Evolutionary conservation across 2,888 invertebrate species (phyloP), one percentile per base, ranked within the genome.

Genomic region (Eupeodes latifasciatus): DNA sequence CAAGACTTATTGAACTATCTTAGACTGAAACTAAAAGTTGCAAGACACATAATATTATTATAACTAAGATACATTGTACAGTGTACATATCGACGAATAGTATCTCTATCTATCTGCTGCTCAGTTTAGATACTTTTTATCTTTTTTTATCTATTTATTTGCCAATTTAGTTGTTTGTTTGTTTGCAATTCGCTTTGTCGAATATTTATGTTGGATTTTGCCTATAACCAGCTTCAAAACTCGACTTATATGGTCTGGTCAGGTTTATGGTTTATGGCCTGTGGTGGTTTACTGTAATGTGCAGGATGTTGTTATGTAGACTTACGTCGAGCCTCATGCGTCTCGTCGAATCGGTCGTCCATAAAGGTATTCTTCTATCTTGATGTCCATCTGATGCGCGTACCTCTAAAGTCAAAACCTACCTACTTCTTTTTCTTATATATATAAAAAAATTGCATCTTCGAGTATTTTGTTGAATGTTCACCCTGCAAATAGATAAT

Each of bases 121-220:
- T 27, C 10, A 66, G 64, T 27, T 27, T 27, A 27, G 27, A 27
- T 62, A 66, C n/a, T 14, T 67, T 5, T 44, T 80, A 66, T 59
- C 34, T 59, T 72, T 72, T 19, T 27, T 12, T 40, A 64, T 79
- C 44, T 49, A 51, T 69, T 59, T 61, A 36, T 66, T 83, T 76
- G 62, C 76, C 84, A 87, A 76, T 86, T 86, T 80, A 87, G 79
- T 67, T 84, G 79, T 87, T 71, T 69, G 49, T 78, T 72, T 83
- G 61, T 74, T 67, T 79, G 72, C 66, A 78, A 81, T 77, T 88
- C 57, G 67, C 67, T 80, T 75, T 82, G 77, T 85, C 72, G 76
- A 85, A 85, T 76, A 72, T 75, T 76, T 69, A 72, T 69, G 69
- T 67, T 85, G 84, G 62, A 74, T 81, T 81, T 81, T 69, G 40